Evolutionary conservation across 2,113 vertebrate genomes (phyloP).

Genomic region (Tragelaphus strepsiceros): DNA sequence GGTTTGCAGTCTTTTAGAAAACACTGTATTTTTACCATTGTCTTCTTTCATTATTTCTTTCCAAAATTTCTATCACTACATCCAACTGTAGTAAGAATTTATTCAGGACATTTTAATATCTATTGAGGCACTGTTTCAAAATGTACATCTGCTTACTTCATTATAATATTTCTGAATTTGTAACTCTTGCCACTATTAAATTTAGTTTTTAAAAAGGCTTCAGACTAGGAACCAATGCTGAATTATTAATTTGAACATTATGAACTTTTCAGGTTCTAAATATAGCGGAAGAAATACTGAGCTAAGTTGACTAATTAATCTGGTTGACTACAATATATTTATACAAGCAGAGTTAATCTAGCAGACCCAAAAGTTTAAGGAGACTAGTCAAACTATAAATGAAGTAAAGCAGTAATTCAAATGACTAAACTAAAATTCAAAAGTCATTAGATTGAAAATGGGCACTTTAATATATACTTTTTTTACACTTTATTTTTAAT

Average conservation of each 20-base stretch:
- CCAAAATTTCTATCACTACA: conserved; percentile 31
- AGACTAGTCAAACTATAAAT: conserved; percentile 66
- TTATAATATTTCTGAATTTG: conserved; percentile 58
- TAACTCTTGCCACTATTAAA: conserved; percentile 62
- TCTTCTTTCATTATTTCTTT: conserved; percentile 52
- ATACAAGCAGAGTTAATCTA: conserved; percentile 63
- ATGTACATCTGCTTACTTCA: conserved; percentile 60
- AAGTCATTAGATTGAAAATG: conserved; percentile 70
- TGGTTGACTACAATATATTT: conserved; percentile 74
- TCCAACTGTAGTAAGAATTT: conserved; percentile 49
- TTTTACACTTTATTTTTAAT: not conserved
- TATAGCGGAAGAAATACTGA: conserved; percentile 67
- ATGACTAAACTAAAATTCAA: conserved; percentile 54
- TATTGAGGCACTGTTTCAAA: conserved; percentile 58
- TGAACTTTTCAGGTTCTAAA: conserved; percentile 75
- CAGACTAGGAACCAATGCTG: conserved; percentile 63
- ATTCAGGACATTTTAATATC: conserved; percentile 51
- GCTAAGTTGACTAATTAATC: conserved; percentile 74
- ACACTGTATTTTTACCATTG: not conserved
- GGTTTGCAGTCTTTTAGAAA: not conserved
- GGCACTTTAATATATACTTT: not conserved
- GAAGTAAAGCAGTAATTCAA: conserved; percentile 61
- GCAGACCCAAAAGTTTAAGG: conserved; percentile 42
- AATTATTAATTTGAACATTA: conserved; percentile 80
- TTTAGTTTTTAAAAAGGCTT: conserved; percentile 62